A percentile compares a stretch with the other conserved stretches of the same genome.
phyloP scores from a whole-genome alignment of 2,888 invertebrate species.

The Drosophila subquinaria region DNA sequence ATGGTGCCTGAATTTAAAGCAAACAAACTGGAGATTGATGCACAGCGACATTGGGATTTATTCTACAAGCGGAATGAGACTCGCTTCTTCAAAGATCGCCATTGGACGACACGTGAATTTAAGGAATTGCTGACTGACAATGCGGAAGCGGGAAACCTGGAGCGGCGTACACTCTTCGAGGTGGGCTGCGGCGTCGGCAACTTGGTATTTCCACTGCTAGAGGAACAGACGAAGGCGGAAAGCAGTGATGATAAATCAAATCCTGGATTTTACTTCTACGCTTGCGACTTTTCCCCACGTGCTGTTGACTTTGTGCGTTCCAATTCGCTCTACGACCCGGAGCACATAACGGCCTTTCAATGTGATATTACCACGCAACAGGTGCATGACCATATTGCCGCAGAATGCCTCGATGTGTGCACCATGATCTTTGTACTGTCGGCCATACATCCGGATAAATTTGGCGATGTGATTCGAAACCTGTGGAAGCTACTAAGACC shows the following conservation, averaged over 20 bases:
- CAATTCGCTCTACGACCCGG: constrained; percentile 88
- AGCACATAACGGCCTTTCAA: constrained; percentile 91
- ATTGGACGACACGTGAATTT: constrained; percentile 99
- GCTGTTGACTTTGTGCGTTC: constrained; percentile 94
- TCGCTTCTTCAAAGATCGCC: constrained; percentile 97
- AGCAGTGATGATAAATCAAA: neutral
- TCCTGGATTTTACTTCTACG: constrained; percentile 90
- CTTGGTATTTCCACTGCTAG: constrained; percentile 95
- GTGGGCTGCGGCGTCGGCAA: constrained; percentile 99
- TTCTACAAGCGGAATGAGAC: constrained; percentile 98
- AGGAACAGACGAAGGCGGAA: constrained; percentile 87
- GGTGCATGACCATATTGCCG: constrained; percentile 86
- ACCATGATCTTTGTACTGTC: constrained; percentile 98
- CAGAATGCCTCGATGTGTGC: constrained; percentile 90
- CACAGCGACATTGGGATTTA: constrained; percentile 96
- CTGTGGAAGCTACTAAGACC: constrained; percentile 89
- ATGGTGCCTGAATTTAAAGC: constrained; percentile 91
- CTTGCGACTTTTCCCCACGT: constrained; percentile 96
- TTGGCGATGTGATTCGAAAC: constrained; percentile 88
- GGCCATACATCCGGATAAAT: constrained; percentile 95
- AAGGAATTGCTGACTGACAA: constrained; percentile 89
- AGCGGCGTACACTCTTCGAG: constrained; percentile 87
- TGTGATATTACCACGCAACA: constrained; percentile 93
- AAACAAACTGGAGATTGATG: constrained; percentile 91
- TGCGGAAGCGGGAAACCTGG: constrained; percentile 82